Conservation (phyloP, 2,888 invertebrate genomes). For the Drosophila fungiperda region DNA sequence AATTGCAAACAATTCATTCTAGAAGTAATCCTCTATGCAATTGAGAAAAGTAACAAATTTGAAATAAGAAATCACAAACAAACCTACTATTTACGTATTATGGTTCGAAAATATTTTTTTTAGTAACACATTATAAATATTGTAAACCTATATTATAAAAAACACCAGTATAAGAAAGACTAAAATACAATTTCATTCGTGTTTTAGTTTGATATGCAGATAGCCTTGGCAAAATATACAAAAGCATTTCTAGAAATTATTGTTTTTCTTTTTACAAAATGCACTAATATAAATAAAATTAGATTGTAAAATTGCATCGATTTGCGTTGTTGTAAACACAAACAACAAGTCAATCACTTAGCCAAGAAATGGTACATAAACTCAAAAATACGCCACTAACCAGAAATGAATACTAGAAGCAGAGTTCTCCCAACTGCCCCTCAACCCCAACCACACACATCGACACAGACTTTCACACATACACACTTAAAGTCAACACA, state of each 20-base stretch:
- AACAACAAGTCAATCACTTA: slow-evolving; percentile 60
- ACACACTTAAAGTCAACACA: slow-evolving; percentile 3
- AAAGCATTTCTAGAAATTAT: neutral
- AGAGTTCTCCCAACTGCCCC: slow-evolving; percentile 2
- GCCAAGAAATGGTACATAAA: slow-evolving; percentile 43
- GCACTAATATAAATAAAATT: slow-evolving; percentile 30
- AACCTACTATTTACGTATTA: neutral
- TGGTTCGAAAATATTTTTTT: neutral
- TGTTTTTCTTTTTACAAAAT: neutral
- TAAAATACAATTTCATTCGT: neutral
- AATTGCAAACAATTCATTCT: neutral
- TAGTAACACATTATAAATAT: neutral
- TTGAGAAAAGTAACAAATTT: neutral
- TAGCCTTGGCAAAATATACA: neutral
- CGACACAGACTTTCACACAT: slow-evolving; percentile 5
- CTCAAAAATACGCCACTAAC: slow-evolving; percentile 22
- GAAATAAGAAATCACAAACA: neutral
- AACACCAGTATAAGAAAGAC: neutral
- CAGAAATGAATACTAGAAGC: slow-evolving; percentile 34
- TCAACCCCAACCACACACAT: neutral
- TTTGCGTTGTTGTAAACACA: slow-evolving; percentile 43
- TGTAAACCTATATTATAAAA: neutral
- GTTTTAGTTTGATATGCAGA: neutral
- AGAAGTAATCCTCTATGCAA: neutral
- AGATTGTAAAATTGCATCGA: slow-evolving; percentile 40